These are phyloP conservation scores for Gerris lacustris DNA, from an alignment of 2,888 invertebrate genomes.

Conservation along the genomic window DNA sequence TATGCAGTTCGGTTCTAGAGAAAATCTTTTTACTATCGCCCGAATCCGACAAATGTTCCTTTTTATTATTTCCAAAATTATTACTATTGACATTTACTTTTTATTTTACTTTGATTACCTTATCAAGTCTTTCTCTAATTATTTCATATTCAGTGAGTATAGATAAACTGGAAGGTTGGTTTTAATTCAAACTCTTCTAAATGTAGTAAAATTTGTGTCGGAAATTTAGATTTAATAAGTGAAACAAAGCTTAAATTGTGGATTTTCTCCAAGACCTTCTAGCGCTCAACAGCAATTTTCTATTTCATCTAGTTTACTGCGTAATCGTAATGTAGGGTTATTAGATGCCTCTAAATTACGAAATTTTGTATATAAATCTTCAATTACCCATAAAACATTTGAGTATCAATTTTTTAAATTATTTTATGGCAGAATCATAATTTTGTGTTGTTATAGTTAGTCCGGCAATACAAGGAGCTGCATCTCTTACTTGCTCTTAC, in stretches of 20 bases:
- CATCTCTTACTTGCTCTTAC: neutral
- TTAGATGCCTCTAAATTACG: neutral
- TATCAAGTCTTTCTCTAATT: neutral
- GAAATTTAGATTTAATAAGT: neutral
- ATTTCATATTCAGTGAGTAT: neutral
- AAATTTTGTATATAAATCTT: neutral
- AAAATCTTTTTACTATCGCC: neutral
- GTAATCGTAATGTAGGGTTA: neutral
- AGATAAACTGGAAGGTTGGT: neutral
- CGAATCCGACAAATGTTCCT: neutral
- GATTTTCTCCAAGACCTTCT: neutral
- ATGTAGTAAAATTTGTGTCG: neutral
- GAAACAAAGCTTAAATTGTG: neutral
- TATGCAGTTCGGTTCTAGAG: neutral
- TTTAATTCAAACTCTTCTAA: neutral
- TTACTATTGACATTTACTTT: neutral
- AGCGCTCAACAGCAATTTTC: neutral
- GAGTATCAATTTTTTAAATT: neutral
- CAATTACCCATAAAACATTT: neutral
- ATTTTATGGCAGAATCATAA: neutral
- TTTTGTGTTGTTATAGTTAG: neutral
- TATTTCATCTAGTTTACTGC: neutral
- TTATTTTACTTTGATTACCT: neutral
- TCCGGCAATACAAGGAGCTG: neutral
- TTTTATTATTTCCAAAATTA: neutral